These are phyloP conservation scores for Xenotilapia caudafasciata DNA, from an alignment of 2,113 vertebrate genomes.

Conservation along the genomic window DNA sequence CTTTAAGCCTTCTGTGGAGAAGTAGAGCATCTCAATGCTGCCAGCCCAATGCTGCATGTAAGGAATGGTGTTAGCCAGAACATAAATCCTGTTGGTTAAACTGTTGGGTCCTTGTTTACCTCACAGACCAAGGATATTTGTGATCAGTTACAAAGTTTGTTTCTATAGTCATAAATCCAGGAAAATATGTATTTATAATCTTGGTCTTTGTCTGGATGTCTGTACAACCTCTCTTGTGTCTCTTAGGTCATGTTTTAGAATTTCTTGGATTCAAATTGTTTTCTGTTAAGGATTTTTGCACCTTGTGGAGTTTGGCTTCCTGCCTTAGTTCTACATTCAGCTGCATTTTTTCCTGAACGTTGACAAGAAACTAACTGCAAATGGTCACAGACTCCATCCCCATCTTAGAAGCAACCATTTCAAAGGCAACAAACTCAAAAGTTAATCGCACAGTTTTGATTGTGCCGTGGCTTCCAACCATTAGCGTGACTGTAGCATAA, in stretches of 20 bases:
- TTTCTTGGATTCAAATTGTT: background rate
- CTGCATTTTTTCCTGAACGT: background rate
- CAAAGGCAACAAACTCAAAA: background rate
- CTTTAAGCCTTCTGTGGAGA: background rate
- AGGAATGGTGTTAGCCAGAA: background rate
- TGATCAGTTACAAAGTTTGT: background rate
- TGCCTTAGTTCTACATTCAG: background rate
- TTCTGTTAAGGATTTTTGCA: background rate
- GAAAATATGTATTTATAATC: background rate
- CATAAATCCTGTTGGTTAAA: background rate
- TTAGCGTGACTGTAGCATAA: background rate
- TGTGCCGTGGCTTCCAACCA: background rate
- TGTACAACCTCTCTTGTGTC: background rate
- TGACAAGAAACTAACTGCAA: background rate
- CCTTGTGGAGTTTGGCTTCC: background rate
- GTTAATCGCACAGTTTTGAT: background rate
- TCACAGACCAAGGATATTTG: background rate
- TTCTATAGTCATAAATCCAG: background rate
- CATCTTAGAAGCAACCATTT: background rate
- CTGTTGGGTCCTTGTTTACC: background rate
- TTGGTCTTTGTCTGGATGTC: background rate
- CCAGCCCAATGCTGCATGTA: background rate
- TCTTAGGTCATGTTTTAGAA: background rate
- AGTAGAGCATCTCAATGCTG: background rate
- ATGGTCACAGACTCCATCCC: background rate